Evolutionary conservation across 2,113 vertebrate genomes (phyloP), one percentile per base, ranked within the genome.

Genomic region (Gymnogyps californianus): DNA sequence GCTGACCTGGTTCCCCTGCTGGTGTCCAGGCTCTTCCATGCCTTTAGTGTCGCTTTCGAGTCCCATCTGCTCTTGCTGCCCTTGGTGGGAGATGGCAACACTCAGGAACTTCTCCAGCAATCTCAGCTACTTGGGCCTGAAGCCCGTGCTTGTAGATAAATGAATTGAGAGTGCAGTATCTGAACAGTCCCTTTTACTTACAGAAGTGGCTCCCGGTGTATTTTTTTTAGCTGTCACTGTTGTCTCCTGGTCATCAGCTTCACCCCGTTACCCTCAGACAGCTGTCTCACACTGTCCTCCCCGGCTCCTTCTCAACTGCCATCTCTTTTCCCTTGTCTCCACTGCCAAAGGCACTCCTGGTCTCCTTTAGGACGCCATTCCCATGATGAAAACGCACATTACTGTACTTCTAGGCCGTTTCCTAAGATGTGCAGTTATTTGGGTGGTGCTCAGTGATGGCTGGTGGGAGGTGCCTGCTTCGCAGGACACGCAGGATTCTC

Each of bases 401-500:
- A 51, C 16, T 55, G 9, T 49, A 28, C n/a, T 7, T 85, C 47
- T 62, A 42, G 64, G 52, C 70, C 29, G 38, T 32, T 92, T 67
- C 76, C 80, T 51, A n/a, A 16, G 32, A 25, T 12, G 19, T 20
- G 25, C 40, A 72, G 58, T 71, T 61, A 36, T n/a, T 57, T 20
- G 42, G 6, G 9, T 18, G 40, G 40, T 89, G 42, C 54, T 72
- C 1, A 1, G 47, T 26, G 22, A 13, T 64, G 38, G n/a, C 5
- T 72, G 64, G 13, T 83, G 69, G 28, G 19, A 67, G 57, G 18
- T 16, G 13, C 40, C 10, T 40, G 49, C 28, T 79, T 79, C 22
- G 3, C 18, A 59, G 89, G 62, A 42, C n/a, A 15, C 0, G 0
- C 16, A 22, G 40, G 24, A 34, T 55, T 79, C 28, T 32, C 1